Evolutionary conservation across 1,140 invertebrate genomes (phyloP).

Genomic region (Brachionus sp.): DNA sequence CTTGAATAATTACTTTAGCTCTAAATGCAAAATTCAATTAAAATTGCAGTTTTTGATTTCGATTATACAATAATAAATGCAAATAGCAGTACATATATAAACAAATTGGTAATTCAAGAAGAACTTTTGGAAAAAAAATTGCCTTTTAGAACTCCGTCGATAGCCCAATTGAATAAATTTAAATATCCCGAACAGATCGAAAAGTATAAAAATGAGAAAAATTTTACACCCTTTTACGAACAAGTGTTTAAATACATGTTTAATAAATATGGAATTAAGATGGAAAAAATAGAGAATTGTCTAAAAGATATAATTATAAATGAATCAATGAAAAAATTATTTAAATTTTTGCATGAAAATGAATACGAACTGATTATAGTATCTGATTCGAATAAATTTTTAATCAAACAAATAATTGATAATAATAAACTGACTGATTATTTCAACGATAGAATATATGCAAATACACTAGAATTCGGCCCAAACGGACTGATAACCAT

Average conservation of each 20-base stretch:
- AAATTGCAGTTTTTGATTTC: conserved; percentile 23
- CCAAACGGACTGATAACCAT: background rate
- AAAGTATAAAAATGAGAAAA: background rate
- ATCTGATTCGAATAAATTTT: conserved; percentile 3
- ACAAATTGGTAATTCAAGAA: conserved; percentile 26
- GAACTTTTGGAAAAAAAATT: background rate
- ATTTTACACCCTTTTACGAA: background rate
- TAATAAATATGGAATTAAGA: background rate
- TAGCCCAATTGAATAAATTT: background rate
- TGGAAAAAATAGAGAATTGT: background rate
- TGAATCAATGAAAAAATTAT: conserved; percentile 15
- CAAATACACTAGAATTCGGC: background rate
- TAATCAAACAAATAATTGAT: background rate
- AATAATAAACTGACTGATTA: background rate
- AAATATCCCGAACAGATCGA: conserved; percentile 7
- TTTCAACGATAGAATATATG: background rate
- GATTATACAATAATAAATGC: conserved; percentile 34
- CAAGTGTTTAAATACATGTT: background rate
- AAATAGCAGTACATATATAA: conserved; percentile 10
- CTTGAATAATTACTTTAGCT: background rate
- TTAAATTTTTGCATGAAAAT: background rate
- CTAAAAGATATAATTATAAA: background rate
- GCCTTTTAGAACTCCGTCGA: background rate
- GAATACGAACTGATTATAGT: background rate
- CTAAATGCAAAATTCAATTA: background rate